phyloP scores from a whole-genome alignment of 2,113 vertebrate species.

The Oncorhynchus mykiss region DNA sequence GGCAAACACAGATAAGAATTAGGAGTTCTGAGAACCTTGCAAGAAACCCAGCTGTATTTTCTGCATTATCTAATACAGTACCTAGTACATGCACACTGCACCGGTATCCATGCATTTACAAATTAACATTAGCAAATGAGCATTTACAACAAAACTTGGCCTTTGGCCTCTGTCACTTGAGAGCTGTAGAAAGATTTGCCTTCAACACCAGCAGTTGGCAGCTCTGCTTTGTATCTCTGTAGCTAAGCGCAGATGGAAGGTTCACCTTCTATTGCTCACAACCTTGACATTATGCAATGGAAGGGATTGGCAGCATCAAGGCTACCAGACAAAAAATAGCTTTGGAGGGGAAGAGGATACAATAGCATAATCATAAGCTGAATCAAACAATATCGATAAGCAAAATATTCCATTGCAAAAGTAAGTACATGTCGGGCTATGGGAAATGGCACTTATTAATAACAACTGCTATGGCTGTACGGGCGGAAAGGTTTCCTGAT shows the following conservation, averaged over 20 bases:
- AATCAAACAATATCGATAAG: no score
- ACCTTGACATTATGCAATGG: background rate
- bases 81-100: background rate
- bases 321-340: background rate
- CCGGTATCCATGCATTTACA: background rate
- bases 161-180: background rate
- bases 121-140: no score
- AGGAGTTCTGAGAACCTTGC: constrained; percentile 1
- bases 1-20: constrained; percentile 28
- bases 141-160: background rate
- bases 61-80: background rate
- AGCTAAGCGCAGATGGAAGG: background rate
- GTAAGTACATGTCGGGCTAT: no score
- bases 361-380: background rate
- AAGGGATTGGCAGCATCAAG: background rate
- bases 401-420: background rate
- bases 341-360: background rate
- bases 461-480: background rate
- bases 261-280: background rate
- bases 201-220: background rate
- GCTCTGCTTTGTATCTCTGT: background rate
- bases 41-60: background rate
- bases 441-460: background rate
- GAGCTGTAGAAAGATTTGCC: background rate
- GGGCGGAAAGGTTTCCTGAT: background rate